These are phyloP conservation scores for Scaptomyza reducta DNA, from an alignment of 2,888 invertebrate genomes.

Conservation along the genomic window DNA sequence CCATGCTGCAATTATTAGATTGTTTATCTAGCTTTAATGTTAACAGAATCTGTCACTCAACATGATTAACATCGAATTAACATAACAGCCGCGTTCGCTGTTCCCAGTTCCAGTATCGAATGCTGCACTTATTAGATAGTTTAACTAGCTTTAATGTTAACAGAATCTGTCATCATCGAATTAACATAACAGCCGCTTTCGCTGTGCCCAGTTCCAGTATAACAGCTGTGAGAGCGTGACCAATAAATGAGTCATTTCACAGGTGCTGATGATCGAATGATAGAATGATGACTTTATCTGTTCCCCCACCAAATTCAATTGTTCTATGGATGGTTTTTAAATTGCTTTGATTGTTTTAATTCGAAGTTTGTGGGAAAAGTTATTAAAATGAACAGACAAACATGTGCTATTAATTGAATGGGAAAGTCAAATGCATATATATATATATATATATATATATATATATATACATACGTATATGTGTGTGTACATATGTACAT, in stretches of 20 bases:
- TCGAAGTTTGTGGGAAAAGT: constrained; percentile 42
- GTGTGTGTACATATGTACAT: too few species aligned
- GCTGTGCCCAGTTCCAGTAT: constrained; percentile 6
- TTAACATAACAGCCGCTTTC: neutral
- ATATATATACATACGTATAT: neutral
- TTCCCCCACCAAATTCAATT: constrained; percentile 5
- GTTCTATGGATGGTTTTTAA: constrained; percentile 17
- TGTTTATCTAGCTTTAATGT: too few species aligned
- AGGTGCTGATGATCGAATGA: constrained; percentile 7
- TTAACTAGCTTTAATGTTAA: too few species aligned
- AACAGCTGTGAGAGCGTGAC: neutral
- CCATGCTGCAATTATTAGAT: too few species aligned
- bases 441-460: neutral
- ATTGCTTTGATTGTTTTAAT: constrained; percentile 22
- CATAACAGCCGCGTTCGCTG: too few species aligned
- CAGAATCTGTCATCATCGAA: neutral
- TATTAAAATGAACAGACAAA: constrained; percentile 4
- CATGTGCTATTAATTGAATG: constrained; percentile 45
- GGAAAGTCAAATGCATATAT: constrained; percentile 16
- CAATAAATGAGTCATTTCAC: constrained; percentile 23
- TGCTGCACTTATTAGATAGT: too few species aligned
- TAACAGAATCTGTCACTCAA: neutral
- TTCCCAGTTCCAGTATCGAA: too few species aligned
- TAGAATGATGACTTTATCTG: constrained; percentile 10
- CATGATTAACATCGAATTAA: too few species aligned